Evolutionary conservation across 2,113 vertebrate species (phyloP).

Genomic region (Zapornia atra): DNA sequence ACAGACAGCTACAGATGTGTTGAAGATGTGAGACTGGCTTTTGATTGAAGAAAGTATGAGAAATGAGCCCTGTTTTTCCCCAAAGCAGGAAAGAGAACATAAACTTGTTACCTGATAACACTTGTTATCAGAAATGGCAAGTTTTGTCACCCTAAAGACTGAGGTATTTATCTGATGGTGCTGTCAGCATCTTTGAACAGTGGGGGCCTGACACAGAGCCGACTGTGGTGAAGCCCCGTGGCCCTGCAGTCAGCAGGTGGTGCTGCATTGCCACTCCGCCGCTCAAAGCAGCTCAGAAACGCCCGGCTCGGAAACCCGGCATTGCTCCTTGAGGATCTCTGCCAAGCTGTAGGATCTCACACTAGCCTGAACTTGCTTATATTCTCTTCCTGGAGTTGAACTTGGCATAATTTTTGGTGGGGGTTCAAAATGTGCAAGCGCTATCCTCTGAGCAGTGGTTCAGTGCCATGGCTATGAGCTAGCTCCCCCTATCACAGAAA

Average conservation of each 20-base stretch:
- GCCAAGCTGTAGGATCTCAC: background rate
- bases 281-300: background rate
- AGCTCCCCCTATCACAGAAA: background rate
- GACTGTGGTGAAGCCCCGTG: background rate
- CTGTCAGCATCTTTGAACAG: background rate
- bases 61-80: background rate
- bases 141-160: background rate
- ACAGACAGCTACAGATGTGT: background rate
- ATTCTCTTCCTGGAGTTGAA: background rate
- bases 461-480: background rate
- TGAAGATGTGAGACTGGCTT: background rate
- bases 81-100: background rate
- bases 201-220: fast-evolving
- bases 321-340: background rate
- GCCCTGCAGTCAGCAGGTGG: slow-evolving; percentile 24
- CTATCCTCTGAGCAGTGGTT: background rate
- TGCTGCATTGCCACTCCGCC: background rate
- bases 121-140: background rate
- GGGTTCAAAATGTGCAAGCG: background rate
- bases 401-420: background rate
- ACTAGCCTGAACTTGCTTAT: background rate
- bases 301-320: background rate
- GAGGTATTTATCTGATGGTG: background rate
- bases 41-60: background rate
- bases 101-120: too few species aligned